Conservation (phyloP, 2,113 vertebrate species). For the Chlamydotis undulata region DNA sequence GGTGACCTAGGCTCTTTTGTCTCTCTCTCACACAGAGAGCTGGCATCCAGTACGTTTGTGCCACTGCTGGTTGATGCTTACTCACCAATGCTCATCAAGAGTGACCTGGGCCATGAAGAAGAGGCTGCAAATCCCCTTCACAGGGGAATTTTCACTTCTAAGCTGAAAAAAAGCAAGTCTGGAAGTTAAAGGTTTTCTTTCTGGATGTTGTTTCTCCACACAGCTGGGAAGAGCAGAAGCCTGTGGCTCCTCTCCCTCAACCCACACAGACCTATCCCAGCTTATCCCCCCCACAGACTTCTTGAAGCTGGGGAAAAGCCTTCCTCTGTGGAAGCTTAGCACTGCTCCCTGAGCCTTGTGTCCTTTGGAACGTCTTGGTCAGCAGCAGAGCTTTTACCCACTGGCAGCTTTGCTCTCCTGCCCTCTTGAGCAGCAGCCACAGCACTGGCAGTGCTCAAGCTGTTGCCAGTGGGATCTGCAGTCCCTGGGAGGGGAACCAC, state of each 20-base stretch:
- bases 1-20: neutral
- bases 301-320: neutral
- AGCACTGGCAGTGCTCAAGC: neutral
- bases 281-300: neutral
- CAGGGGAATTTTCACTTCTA: neutral
- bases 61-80: neutral
- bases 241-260: neutral
- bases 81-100: neutral
- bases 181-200: neutral
- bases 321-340: neutral
- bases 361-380: neutral
- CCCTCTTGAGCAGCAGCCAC: neutral
- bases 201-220: neutral
- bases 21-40: neutral
- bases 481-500: neutral
- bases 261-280: neutral
- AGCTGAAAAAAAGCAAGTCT: neutral
- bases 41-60: neutral
- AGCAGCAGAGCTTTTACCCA: neutral
- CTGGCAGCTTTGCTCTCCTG: neutral
- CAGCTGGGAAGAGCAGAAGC: neutral
- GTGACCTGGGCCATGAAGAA: neutral
- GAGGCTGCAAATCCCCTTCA: neutral
- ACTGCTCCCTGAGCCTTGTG: neutral
- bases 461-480: neutral